These are phyloP conservation scores for Candidula unifasciata DNA, from an alignment of 2,888 invertebrate genomes.

Conservation along the genomic window DNA sequence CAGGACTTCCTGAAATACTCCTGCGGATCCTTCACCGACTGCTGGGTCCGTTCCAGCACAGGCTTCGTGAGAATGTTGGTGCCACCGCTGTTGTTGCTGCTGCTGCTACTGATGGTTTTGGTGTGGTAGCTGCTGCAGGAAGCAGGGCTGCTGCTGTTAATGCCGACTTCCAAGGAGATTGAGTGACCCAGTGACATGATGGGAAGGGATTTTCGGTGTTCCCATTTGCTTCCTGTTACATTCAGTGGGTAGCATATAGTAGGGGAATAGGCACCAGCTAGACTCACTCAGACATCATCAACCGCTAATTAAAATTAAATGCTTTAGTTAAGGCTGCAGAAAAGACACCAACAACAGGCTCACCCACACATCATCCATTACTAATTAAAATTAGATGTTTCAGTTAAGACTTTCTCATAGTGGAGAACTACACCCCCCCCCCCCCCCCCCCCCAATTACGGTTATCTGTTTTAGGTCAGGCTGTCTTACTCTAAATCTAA, in stretches of 20 bases:
- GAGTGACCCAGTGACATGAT: slow-evolving; percentile 51
- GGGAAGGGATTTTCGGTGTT: slow-evolving; percentile 55
- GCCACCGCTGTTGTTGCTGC: slow-evolving; percentile 14
- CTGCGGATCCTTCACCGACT: slow-evolving; percentile 53
- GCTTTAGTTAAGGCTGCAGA: too few relatives aligned
- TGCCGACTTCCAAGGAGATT: slow-evolving; percentile 44
- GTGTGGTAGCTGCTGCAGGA: slow-evolving; percentile 1
- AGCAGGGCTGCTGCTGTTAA: slow-evolving; percentile 37
- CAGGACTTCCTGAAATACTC: slow-evolving; percentile 74
- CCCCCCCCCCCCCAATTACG: too few relatives aligned
- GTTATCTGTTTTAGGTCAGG: too few relatives aligned
- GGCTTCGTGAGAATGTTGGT: slow-evolving; percentile 17
- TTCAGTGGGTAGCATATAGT: slow-evolving; percentile 16
- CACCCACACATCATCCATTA: too few relatives aligned
- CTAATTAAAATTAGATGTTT: too few relatives aligned
- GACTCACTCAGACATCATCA: background rate
- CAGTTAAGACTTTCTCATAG: too few relatives aligned
- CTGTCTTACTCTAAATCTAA: too few relatives aligned
- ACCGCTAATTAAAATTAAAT: background rate
- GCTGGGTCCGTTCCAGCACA: background rate
- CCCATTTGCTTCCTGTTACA: slow-evolving; percentile 50
- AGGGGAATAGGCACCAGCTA: background rate
- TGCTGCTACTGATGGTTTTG: background rate
- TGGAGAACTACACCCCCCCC: too few relatives aligned
- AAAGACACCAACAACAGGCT: too few relatives aligned